Percentiles rank a stretch among this genome's conserved stretches.
Conservation (phyloP, 2,888 invertebrate genomes). For the Oxytorus armatus region DNA sequence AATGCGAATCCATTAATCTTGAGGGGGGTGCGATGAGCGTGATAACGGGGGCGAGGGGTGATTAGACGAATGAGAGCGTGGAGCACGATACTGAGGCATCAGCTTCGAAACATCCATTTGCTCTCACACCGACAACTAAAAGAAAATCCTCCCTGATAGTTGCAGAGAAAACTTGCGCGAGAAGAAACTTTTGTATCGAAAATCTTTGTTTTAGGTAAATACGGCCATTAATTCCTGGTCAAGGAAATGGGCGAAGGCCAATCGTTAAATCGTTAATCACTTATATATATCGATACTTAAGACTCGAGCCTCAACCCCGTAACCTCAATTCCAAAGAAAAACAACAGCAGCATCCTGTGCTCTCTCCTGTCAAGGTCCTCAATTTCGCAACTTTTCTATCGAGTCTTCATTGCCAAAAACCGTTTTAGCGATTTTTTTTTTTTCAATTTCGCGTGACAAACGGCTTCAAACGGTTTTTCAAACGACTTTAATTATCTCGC, state of each 20-base stretch:
- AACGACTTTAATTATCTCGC: too few relatives aligned
- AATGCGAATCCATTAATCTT: slow-evolving; percentile 84
- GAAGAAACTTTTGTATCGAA: not conserved
- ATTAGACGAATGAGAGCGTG: too few relatives aligned
- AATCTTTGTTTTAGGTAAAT: slow-evolving; percentile 2
- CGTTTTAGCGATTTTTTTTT: too few relatives aligned
- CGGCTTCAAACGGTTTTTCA: too few relatives aligned
- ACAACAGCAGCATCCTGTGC: not conserved
- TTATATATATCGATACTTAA: slow-evolving; percentile 72
- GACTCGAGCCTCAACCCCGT: slow-evolving; percentile 74
- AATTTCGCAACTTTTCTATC: too few relatives aligned
- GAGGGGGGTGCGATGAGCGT: slow-evolving; percentile 75
- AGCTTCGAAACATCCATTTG: slow-evolving; percentile 80
- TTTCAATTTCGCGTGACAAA: too few relatives aligned
- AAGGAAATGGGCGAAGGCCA: slow-evolving; percentile 65
- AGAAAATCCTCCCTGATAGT: slow-evolving; percentile 4
- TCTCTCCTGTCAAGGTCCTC: not conserved
- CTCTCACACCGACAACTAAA: slow-evolving; percentile 75
- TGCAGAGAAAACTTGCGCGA: slow-evolving; percentile 10
- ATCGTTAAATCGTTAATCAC: slow-evolving; percentile 71
- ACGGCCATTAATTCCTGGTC: slow-evolving; percentile 22
- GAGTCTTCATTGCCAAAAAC: too few relatives aligned
- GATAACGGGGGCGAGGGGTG: slow-evolving; percentile 51
- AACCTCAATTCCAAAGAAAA: slow-evolving; percentile 61
- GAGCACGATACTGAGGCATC: too few relatives aligned